Evolutionary conservation across 2,113 vertebrate species (phyloP).

Genomic region (Zeus faber): DNA sequence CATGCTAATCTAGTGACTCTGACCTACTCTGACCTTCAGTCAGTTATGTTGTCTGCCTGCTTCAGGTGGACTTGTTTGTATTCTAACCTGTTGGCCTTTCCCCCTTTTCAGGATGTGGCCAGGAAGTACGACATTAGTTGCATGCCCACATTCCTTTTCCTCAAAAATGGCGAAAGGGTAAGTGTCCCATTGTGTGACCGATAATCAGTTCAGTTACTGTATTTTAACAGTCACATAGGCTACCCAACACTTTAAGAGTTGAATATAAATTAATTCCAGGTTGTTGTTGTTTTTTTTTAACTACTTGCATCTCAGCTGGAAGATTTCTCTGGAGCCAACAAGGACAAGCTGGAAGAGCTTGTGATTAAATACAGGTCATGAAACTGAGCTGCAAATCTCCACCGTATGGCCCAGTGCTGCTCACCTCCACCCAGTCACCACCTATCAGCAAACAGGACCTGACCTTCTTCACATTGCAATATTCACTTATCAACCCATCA

Average conservation of each 20-base stretch:
- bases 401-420: neutral
- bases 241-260: neutral
- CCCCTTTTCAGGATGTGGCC: slow-evolving; percentile 80
- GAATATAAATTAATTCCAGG: no score
- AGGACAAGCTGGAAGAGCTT: rapidly evolving
- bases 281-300: neutral
- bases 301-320: slow-evolving; percentile 37
- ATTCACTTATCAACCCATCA: neutral
- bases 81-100: no score
- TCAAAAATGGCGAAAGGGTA: slow-evolving; percentile 80
- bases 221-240: neutral
- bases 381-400: neutral
- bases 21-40: no score
- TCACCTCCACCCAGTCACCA: neutral
- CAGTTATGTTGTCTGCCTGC: no score
- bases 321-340: slow-evolving; percentile 55
- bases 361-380: rapidly evolving
- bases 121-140: slow-evolving; percentile 71
- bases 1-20: no score
- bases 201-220: neutral
- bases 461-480: neutral
- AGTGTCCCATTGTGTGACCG: neutral
- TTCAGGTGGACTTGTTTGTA: no score
- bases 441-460: neutral
- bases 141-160: slow-evolving; percentile 96